A percentile compares a stretch with the other conserved stretches of the same genome.
These are phyloP conservation scores for Erebia epiphron DNA, from an alignment of 2,888 invertebrate species.

Conservation along the genomic window DNA sequence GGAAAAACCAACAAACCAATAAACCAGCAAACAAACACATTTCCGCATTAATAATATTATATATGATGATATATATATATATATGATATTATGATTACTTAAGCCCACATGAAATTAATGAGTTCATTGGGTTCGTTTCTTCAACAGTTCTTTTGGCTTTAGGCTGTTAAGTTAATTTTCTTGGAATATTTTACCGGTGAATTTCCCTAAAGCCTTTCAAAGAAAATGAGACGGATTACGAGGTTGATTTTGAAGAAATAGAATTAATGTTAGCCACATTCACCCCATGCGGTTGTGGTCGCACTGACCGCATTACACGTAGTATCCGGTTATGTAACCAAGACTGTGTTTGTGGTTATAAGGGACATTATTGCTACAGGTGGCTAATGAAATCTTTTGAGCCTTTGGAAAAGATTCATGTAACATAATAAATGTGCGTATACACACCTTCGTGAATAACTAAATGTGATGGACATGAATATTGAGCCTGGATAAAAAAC, in stretches of 20 bases:
- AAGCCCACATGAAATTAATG: no score
- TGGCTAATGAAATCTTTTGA: neutral
- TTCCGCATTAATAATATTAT: no score
- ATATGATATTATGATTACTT: no score
- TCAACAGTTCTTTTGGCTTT: no score
- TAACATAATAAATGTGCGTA: neutral
- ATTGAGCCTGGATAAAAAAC: no score
- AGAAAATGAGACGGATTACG: neutral
- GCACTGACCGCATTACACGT: neutral
- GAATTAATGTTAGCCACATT: neutral
- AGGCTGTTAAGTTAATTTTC: no score
- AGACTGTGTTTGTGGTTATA: slow-evolving; percentile 5
- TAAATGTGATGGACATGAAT: neutral
- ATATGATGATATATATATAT: no score
- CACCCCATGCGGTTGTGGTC: neutral
- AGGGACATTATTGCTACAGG: neutral
- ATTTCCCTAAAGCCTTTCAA: no score
- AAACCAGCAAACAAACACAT: no score
- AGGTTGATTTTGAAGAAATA: neutral
- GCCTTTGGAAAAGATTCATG: neutral
- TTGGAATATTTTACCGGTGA: no score
- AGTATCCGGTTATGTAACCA: neutral
- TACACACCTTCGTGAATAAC: neutral
- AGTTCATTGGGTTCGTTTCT: no score
- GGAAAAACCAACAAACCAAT: no score